Percentiles rank a stretch among this genome's conserved stretches.
phyloP scores from a whole-genome alignment of 2,888 invertebrate genomes.

The Mystacides longicornis region DNA sequence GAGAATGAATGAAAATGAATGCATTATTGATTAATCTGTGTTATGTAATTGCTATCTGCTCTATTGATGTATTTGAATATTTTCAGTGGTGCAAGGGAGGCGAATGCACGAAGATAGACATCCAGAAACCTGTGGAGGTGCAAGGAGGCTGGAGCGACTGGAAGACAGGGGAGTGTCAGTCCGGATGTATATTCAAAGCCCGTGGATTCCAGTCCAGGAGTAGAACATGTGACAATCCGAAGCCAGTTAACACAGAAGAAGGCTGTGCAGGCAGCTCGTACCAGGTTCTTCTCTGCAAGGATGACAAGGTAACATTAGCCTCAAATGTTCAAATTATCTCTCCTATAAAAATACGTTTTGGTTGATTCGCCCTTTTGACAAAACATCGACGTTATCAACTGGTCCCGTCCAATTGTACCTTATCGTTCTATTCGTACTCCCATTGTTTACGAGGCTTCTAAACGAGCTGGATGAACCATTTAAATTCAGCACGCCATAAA shows the following conservation, averaged over 20 bases:
- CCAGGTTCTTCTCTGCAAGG: conserved; percentile 60
- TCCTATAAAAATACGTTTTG: background rate
- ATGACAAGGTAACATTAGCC: conserved; percentile 44
- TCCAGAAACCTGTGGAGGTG: conserved; percentile 29
- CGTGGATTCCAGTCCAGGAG: conserved; percentile 53
- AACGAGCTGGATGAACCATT: too few species aligned
- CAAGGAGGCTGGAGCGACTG: conserved; percentile 59
- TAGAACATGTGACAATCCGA: conserved; percentile 49
- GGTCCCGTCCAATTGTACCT: too few species aligned
- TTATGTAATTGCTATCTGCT: too few species aligned
- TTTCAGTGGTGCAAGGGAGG: conserved; percentile 61
- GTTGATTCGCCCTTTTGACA: background rate
- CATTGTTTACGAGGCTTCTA: too few species aligned
- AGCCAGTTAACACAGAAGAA: conserved; percentile 42
- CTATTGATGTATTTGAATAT: background rate
- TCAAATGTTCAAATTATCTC: background rate
- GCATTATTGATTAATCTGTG: too few species aligned
- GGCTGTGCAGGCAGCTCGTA: conserved; percentile 57
- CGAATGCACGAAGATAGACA: conserved; percentile 46
- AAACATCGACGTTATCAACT: background rate
- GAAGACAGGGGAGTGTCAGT: conserved; percentile 53
- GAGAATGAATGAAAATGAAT: too few species aligned
- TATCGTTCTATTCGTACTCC: too few species aligned
- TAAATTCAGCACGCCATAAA: too few species aligned
- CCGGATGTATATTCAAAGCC: conserved; percentile 59